phyloP scores from a whole-genome alignment of 2,113 vertebrate genomes.

The Murina feae region DNA sequence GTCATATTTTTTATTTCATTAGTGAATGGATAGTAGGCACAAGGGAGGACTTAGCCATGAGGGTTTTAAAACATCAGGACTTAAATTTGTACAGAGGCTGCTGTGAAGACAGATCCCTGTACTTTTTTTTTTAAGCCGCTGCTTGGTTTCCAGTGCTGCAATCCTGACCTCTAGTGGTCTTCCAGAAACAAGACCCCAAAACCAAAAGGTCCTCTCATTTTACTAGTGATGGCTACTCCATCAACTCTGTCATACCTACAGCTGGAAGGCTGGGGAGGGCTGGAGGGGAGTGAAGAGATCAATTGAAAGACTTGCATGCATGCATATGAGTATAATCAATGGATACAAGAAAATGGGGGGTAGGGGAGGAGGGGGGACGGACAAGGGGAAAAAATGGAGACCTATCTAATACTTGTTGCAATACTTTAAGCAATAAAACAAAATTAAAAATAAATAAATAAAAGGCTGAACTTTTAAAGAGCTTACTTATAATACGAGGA shows the following conservation, averaged over 20 bases:
- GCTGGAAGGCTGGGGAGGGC: no score
- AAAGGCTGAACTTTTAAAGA: not conserved
- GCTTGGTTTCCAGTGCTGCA: conserved; percentile 29
- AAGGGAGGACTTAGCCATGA: not conserved
- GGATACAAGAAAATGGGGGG: no score
- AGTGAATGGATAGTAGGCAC: not conserved
- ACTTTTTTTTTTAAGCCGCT: not conserved
- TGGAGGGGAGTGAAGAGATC: no score
- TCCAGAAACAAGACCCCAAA: not conserved
- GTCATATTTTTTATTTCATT: not conserved
- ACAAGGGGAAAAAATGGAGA: no score
- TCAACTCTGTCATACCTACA: not conserved
- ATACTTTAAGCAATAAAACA: no score
- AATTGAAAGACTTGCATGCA: no score
- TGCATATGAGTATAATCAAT: no score
- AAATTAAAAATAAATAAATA: no score
- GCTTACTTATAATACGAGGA: not conserved
- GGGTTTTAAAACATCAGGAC: not conserved
- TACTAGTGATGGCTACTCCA: not conserved
- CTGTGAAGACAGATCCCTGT: not conserved
- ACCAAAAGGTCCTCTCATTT: not conserved
- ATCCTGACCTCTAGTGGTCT: conserved; percentile 80
- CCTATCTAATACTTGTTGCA: no score
- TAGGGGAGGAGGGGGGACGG: no score
- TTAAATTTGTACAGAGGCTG: not conserved